A percentile compares a stretch with the other conserved stretches of the same genome.
Evolutionary conservation across 2,888 invertebrate genomes (phyloP).

Genomic region (Antheraea yamamai): DNA sequence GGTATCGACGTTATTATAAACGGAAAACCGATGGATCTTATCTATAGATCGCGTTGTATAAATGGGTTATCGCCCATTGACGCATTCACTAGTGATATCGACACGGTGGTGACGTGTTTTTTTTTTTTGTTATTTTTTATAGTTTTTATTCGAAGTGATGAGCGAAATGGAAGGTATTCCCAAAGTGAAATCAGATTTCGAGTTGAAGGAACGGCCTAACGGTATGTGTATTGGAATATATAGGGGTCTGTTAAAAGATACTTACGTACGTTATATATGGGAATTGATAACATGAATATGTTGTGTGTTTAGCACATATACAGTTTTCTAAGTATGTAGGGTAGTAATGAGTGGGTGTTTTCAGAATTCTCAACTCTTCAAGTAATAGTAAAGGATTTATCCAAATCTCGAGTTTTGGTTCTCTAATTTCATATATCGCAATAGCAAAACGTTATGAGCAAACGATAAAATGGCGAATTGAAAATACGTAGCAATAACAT

Average conservation of each 20-base stretch:
- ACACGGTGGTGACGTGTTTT: neutral
- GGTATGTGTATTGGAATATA: constrained; percentile 15
- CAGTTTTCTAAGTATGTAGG: too few relatives aligned
- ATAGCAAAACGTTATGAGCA: too few relatives aligned
- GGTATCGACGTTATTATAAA: constrained; percentile 5
- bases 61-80: constrained; percentile 65
- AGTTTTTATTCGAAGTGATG: neutral
- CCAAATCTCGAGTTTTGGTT: too few relatives aligned
- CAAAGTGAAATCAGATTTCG: constrained; percentile 42
- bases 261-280: neutral
- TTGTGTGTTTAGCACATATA: too few relatives aligned
- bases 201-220: constrained; percentile 53
- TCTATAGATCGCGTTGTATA: constrained; percentile 49
- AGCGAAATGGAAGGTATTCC: constrained; percentile 42
- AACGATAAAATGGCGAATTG: too few relatives aligned
- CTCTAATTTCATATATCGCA: too few relatives aligned
- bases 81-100: constrained; percentile 50
- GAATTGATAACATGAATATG: neutral
- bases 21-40: constrained; percentile 3
- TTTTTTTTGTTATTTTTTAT: constrained; percentile 9
- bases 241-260: neutral
- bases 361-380: too few relatives aligned
- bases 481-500: too few relatives aligned
- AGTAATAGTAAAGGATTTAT: too few relatives aligned
- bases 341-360: too few relatives aligned